phyloP scores from a whole-genome alignment of 2,797 vertebrate genomes.

The Buphagus erythrorhynchus region DNA sequence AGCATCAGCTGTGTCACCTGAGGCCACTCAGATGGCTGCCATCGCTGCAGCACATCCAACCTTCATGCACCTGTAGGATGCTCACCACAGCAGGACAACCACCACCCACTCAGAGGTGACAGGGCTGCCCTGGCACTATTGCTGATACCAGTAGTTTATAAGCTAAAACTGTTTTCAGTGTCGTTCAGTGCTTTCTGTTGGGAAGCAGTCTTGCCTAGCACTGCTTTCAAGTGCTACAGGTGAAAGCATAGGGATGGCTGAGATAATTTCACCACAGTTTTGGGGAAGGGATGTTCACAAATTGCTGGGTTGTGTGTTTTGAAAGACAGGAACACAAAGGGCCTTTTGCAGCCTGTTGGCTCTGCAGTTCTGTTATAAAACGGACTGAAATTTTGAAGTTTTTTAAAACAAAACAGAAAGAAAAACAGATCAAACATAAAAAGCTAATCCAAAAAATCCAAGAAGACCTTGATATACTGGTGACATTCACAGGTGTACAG shows the following conservation, averaged over 20 bases:
- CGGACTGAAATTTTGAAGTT: neutral
- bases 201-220: neutral
- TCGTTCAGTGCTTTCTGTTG: neutral
- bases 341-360: neutral
- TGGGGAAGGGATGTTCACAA: neutral
- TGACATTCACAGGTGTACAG: neutral
- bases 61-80: accelerated
- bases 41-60: accelerated
- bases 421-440: neutral
- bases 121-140: neutral
- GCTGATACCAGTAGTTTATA: neutral
- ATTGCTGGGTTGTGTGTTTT: neutral
- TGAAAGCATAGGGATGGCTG: accelerated
- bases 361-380: neutral
- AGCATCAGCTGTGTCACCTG: accelerated
- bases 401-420: neutral
- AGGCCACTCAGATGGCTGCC: accelerated
- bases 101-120: neutral
- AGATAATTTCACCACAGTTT: neutral
- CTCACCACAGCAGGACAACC: neutral
- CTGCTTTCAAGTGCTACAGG: neutral
- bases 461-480: neutral
- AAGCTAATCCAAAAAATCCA: accelerated
- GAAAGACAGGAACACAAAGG: neutral
- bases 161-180: neutral